Base-by-base conservation (phyloP, 1,140 invertebrate genomes). In the Drosophila nannoptera region DNA sequence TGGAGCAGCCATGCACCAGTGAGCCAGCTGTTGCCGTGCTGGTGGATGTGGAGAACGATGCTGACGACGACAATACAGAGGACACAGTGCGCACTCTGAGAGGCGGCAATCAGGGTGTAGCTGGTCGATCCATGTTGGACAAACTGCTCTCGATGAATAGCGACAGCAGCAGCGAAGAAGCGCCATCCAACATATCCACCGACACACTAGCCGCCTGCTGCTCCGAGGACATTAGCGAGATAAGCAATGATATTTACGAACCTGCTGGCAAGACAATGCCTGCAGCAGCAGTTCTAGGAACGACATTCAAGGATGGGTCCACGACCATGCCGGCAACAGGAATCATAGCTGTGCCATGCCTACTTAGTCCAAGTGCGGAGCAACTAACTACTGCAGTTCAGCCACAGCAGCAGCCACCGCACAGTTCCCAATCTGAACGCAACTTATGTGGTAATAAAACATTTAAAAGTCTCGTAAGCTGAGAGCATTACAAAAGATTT, bases 81-180 rank as follows among this genome's bases (percentile, higher is more conserved):
- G 87, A 88, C 38, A 89, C 87, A 6, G 87, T 89, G 12, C 81
- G 81, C 43, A 87, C 80, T 43, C 60, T 87, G 29, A 77, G 75
- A 29, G 50, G 59, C 33, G 66, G 61, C 54, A 78, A 56, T 48
- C 69, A 68, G 54, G 66, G 65, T 33, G 69, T 73, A 8, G 59
- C 69, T 29, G 87, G 87, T 0, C 88, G 87, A 58, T 89, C 88
- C 3, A 89, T 89, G 88, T 71, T 89, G 22, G 88, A 89, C 62
- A 89, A 88, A 52, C 52, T 89, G 56, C 68, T 89, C 6, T 88
- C 86, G 7, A 89, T 89, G 88, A 89, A 89, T 42, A 89, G 87
- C 22, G 81, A 87, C 8, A 87, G 81, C 54, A 87, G 84, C 71
- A 88, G 87, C 58, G 87, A 88, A 48, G 87, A 88, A 60, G 75